Percentiles rank a stretch among this genome's conserved stretches.
These are phyloP conservation scores for Drosophila takahashii DNA, from an alignment of 1,140 invertebrate genomes.

Conservation along the genomic window DNA sequence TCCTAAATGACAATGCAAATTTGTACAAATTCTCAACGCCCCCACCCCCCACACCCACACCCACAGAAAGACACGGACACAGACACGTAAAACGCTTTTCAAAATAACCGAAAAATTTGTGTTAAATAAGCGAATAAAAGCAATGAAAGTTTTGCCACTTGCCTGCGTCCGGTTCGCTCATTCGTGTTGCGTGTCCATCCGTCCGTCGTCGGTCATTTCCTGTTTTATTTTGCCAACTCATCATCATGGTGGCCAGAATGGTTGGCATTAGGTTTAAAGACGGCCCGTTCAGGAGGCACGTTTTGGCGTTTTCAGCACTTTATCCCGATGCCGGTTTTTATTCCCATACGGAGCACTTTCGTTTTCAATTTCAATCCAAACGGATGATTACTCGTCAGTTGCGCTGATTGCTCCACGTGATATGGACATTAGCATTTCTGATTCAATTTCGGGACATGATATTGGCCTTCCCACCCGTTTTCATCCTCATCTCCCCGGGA, in stretches of 20 bases:
- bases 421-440: conserved; percentile 68
- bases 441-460: conserved; percentile 56
- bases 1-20: conserved; percentile 70
- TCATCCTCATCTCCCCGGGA: conserved; percentile 43
- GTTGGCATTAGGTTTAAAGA: conserved; percentile 65
- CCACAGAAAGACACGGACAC: not conserved
- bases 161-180: conserved; percentile 43
- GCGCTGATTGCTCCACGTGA: conserved; percentile 58
- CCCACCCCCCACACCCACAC: too few relatives aligned
- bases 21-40: conserved; percentile 44
- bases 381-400: conserved; percentile 45
- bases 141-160: conserved; percentile 77
- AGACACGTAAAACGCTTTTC: conserved; percentile 46
- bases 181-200: conserved; percentile 27
- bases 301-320: conserved; percentile 49
- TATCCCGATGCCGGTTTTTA: conserved; percentile 26
- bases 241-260: conserved; percentile 43
- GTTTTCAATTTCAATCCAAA: conserved; percentile 42
- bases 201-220: conserved; percentile 52
- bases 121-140: conserved; percentile 81
- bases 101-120: conserved; percentile 77
- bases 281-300: conserved; percentile 39
- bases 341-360: conserved; percentile 27
- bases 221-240: conserved; percentile 71
- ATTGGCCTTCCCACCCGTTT: conserved; percentile 44